phyloP scores from a whole-genome alignment of 2,797 vertebrate genomes.

The Threskiornis aethiopicus region DNA sequence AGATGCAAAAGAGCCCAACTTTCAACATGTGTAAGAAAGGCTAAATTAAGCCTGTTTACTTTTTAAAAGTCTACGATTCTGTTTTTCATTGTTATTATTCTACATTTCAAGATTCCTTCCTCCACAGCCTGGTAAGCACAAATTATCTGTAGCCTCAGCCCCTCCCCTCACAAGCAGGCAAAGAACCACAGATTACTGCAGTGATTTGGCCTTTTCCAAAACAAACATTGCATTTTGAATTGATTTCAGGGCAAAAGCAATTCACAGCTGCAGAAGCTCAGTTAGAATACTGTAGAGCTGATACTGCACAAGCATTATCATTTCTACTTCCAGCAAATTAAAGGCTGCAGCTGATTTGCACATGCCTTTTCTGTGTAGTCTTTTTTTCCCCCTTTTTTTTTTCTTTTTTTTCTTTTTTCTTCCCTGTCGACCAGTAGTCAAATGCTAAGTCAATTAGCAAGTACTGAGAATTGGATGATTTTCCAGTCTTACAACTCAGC shows the following conservation, averaged over 20 bases:
- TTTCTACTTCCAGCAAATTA: neutral
- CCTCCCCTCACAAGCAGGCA: neutral
- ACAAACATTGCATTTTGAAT: neutral
- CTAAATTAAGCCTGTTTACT: neutral
- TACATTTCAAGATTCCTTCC: neutral
- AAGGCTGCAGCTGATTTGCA: neutral
- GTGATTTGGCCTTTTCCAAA: neutral
- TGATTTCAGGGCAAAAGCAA: neutral
- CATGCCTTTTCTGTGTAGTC: neutral
- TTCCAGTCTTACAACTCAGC: neutral
- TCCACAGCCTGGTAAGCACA: neutral
- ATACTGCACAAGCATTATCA: neutral
- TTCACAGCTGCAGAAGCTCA: neutral
- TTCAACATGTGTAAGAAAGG: neutral
- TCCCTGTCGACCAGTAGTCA: neutral
- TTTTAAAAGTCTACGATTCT: neutral
- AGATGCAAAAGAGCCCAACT: neutral
- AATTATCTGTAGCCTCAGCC: neutral
- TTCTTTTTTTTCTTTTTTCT: neutral
- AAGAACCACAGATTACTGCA: neutral
- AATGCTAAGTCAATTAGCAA: neutral
- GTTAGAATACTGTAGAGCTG: neutral
- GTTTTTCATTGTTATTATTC: neutral
- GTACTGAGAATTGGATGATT: neutral
- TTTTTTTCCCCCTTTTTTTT: fast-evolving